phyloP scores from a whole-genome alignment of 1,140 invertebrate genomes.

The Triops cancriformis region DNA sequence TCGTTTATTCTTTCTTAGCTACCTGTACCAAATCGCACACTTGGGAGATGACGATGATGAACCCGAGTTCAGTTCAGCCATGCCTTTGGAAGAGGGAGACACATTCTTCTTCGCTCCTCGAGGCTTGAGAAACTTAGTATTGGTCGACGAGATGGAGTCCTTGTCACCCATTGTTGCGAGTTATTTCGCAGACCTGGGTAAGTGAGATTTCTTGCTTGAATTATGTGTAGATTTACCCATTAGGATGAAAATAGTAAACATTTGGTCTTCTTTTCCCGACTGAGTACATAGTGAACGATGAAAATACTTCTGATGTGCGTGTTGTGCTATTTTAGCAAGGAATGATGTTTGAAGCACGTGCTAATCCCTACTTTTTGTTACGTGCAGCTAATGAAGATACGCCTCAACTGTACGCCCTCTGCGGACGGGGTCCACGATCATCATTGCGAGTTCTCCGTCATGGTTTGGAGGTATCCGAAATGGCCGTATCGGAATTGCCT shows the following conservation, averaged over 20 bases:
- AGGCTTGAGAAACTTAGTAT: constrained; percentile 85
- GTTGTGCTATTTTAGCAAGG: neutral
- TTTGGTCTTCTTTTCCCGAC: constrained; percentile 8
- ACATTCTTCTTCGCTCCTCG: constrained; percentile 98
- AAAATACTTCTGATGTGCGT: neutral
- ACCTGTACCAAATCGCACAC: constrained; percentile 97
- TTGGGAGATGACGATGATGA: constrained; percentile 99
- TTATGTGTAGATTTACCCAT: neutral
- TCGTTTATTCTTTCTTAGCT: constrained; percentile 51
- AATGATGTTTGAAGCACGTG: neutral
- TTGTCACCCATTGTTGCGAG: constrained; percentile 86
- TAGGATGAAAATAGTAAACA: constrained; percentile 21
- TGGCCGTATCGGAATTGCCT: constrained; percentile 98
- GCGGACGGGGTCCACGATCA: constrained; percentile 89
- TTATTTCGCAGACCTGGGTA: constrained; percentile 56
- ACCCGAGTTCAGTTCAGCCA: constrained; percentile 95
- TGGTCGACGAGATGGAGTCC: constrained; percentile 97
- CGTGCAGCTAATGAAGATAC: constrained; percentile 90
- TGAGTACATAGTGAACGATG: neutral
- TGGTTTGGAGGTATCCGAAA: constrained; percentile 95
- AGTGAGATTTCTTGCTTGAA: constrained; percentile 37
- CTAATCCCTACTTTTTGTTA: constrained; percentile 26
- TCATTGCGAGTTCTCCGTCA: constrained; percentile 87
- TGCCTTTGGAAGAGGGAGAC: constrained; percentile 96
- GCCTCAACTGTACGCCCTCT: constrained; percentile 92